Conservation (phyloP, 2,797 vertebrate genomes). For the Sphenopsis melanotis region DNA sequence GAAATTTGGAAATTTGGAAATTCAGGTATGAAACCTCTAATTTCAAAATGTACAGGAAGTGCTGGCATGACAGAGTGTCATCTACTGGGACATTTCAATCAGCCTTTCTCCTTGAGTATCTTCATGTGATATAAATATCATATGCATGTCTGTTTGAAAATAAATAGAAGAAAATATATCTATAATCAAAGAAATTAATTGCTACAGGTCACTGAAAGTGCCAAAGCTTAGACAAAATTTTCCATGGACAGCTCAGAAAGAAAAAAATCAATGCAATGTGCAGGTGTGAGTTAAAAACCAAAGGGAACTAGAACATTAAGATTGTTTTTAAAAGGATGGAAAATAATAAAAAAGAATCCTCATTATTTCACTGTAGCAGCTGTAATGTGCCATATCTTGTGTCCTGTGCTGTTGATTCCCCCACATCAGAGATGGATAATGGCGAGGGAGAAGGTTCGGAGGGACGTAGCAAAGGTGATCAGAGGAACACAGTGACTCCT, state of each 20-base stretch:
- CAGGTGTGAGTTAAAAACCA: background rate
- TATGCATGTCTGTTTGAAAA: background rate
- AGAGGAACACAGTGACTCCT: background rate
- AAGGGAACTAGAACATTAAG: background rate
- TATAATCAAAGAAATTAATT: background rate
- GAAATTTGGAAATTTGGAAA: background rate
- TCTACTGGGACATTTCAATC: background rate
- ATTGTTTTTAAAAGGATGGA: background rate
- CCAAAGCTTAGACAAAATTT: background rate
- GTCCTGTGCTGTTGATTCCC: background rate
- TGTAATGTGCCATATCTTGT: background rate
- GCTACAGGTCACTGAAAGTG: background rate
- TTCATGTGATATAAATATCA: background rate
- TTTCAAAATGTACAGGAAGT: background rate
- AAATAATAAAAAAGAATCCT: background rate
- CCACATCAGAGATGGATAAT: background rate
- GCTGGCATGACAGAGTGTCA: background rate
- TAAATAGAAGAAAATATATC: background rate
- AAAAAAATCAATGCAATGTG: background rate
- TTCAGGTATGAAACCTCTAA: background rate
- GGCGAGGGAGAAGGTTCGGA: rapidly evolving
- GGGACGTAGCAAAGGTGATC: background rate
- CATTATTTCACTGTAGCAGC: background rate
- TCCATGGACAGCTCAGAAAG: background rate
- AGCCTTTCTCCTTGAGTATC: background rate